These are phyloP conservation scores for Sinocyclocheilus anophthalmus DNA, from an alignment of 2,113 vertebrate genomes.

Conservation along the genomic window DNA sequence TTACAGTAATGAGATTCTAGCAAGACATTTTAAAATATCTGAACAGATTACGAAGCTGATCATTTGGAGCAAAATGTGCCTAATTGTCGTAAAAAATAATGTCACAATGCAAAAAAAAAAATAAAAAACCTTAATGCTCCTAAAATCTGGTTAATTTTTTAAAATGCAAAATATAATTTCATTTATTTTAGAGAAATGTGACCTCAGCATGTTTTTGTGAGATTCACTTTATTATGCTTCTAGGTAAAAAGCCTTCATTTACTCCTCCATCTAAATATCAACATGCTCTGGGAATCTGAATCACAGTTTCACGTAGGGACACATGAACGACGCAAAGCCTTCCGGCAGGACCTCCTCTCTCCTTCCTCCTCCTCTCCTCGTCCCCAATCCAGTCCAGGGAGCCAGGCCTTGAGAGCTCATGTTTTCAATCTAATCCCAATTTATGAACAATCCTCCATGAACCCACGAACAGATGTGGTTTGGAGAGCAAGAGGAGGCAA, in stretches of 20 bases:
- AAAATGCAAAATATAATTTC: not conserved
- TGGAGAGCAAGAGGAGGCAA: constrained; percentile 23
- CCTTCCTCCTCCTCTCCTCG: too few relatives aligned
- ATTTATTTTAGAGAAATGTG: not conserved
- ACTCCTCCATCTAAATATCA: not conserved
- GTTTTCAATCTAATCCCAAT: constrained; percentile 47
- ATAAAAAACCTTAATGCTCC: not conserved
- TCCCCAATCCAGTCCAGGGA: too few relatives aligned
- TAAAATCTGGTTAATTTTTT: not conserved
- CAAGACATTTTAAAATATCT: not conserved
- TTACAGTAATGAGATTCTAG: not conserved
- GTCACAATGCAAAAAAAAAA: not conserved
- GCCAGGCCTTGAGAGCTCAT: constrained; percentile 25
- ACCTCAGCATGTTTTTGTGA: not conserved
- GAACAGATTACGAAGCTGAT: not conserved
- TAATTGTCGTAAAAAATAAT: not conserved
- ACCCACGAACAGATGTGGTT: constrained; percentile 40
- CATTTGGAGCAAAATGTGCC: not conserved
- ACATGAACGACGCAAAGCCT: constrained; percentile 2
- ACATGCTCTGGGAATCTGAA: constrained; percentile 7
- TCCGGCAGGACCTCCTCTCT: not conserved
- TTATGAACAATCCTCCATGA: constrained; percentile 30
- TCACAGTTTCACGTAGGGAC: not conserved
- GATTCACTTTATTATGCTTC: not conserved
- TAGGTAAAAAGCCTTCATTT: not conserved